Base-by-base conservation (phyloP, 2,888 invertebrate genomes). In the Loripinus fragilis region DNA sequence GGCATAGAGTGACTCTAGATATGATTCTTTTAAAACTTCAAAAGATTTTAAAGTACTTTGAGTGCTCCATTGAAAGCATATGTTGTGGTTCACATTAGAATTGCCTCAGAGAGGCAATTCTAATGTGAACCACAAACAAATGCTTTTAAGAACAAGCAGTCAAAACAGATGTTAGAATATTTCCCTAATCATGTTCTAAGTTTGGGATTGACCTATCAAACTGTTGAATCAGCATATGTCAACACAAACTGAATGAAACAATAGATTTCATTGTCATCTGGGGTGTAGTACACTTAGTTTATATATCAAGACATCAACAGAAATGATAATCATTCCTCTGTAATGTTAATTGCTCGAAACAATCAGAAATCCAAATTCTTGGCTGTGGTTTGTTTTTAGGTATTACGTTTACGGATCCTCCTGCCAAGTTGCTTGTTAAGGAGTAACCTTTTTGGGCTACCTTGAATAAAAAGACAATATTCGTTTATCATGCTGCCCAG, bases 281-380 rank as follows among this genome's bases (percentile, higher is more conserved):
- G 60, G 60, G 60, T 60, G 60, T n/a, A n/a, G n/a, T 60, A 60
- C 33, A 20, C 60, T n/a, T 60, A 33, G 28, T 33, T 25, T 33
- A 60, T 33, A 17, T 60, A 60, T 60, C 33, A 33, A 20, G 60
- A 17, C 60, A 33, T 33, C 10, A 33, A 60, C 30, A 60, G 60
- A 60, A 23, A 17, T 5, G 33, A 60, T 17, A 60, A 10, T 33
- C 20, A 60, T 60, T 20, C 60, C 60, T 60, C 12, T 17, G 7
- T 28, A 23, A 60, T 30, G 33, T 12, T 60, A 33, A 60, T 52
- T 5, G 25, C 12, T 60, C 17, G 8, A 60, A 60, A 60, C 60
- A 60, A 60, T 60, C 10, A 52, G n/a, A 60, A 25, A 60, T 60
- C 60, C 33, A 33, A 33, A 15, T 33, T 60, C 33, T 60, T 60